Evolutionary conservation across 1,140 invertebrate species (phyloP).

Genomic region (Neodiprion virginianus): DNA sequence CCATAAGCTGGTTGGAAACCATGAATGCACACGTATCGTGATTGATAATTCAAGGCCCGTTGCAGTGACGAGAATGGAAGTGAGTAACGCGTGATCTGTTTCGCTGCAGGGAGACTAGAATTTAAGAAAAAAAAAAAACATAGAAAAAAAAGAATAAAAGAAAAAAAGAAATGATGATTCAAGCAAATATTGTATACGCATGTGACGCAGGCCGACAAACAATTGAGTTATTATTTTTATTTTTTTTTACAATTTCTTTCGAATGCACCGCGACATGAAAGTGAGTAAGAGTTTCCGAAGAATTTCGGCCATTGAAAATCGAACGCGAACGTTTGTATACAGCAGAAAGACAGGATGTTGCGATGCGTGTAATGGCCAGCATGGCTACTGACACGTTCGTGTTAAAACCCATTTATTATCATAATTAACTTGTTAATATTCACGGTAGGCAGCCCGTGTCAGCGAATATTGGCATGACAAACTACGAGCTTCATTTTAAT

Average conservation of each 20-base stretch:
- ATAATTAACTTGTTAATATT: slow-evolving; percentile 8
- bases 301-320: too few relatives aligned
- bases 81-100: not conserved
- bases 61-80: not conserved
- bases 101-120: slow-evolving; percentile 1
- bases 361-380: not conserved
- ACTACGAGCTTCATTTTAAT: not conserved
- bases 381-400: not conserved
- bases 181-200: slow-evolving; percentile 7
- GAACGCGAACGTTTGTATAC: too few relatives aligned
- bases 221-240: not conserved
- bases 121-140: not conserved
- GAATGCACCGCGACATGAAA: not conserved
- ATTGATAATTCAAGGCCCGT: slow-evolving; percentile 4
- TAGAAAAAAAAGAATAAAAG: slow-evolving; percentile 18
- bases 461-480: not conserved
- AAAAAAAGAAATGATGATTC: slow-evolving; percentile 17
- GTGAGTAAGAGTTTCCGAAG: too few relatives aligned
- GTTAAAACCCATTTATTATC: slow-evolving; percentile 5
- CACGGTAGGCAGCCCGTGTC: not conserved
- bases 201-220: not conserved
- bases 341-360: not conserved
- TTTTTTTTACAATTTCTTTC: not conserved
- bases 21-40: not conserved
- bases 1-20: too few relatives aligned